phyloP scores from a whole-genome alignment of 1,140 invertebrate species.

The Scaptomyza graminum region DNA sequence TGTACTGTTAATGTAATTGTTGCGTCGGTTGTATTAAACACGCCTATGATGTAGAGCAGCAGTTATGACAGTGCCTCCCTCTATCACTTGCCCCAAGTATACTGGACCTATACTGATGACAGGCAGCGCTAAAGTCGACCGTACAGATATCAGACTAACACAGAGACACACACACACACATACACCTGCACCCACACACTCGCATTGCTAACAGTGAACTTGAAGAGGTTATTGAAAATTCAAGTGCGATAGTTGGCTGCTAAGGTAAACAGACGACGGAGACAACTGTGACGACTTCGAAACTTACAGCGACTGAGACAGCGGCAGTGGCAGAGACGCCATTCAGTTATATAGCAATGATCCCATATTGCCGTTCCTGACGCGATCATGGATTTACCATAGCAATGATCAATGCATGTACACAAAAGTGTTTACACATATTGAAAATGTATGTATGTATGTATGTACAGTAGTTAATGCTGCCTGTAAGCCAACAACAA shows the following conservation, averaged over 20 bases:
- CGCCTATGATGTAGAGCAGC: constrained; percentile 39
- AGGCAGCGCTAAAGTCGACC: constrained; percentile 28
- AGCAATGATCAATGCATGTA: constrained; percentile 30
- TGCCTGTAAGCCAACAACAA: too few species aligned
- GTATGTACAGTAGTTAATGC: neutral
- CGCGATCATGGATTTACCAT: constrained; percentile 35
- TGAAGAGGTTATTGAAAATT: constrained; percentile 77
- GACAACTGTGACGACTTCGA: constrained; percentile 5
- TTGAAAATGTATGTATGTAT: neutral
- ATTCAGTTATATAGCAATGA: constrained; percentile 24
- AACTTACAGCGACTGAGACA: constrained; percentile 8
- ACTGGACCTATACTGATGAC: constrained; percentile 21
- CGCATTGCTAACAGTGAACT: constrained; percentile 65
- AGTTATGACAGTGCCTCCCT: constrained; percentile 21
- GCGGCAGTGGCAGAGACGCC: too few species aligned
- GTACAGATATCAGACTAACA: constrained; percentile 32
- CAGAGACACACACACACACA: too few species aligned
- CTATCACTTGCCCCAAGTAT: constrained; percentile 5
- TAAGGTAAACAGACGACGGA: constrained; percentile 64
- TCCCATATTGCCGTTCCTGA: constrained; percentile 38
- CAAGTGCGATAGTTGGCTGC: constrained; percentile 72
- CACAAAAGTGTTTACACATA: constrained; percentile 14
- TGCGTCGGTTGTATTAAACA: constrained; percentile 32
- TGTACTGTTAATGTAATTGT: too few species aligned
- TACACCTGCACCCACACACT: constrained; percentile 27